These are phyloP conservation scores for Agriopis leucophaearia DNA, from an alignment of 2,888 invertebrate genomes.

Conservation along the genomic window DNA sequence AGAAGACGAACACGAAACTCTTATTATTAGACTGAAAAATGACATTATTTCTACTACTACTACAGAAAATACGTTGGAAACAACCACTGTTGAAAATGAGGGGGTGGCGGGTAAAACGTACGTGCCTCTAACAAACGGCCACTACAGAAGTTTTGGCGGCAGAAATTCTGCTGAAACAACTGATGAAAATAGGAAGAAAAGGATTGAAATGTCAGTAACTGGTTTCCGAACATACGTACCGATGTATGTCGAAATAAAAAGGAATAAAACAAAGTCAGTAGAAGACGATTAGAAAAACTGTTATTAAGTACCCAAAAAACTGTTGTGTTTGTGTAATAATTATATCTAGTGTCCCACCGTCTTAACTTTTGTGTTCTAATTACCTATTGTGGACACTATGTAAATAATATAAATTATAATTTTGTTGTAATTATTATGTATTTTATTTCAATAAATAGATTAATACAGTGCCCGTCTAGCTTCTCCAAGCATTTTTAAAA, in stretches of 20 bases:
- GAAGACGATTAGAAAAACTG: conserved; percentile 26
- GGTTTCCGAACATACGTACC: conserved; percentile 64
- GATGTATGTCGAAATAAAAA: conserved; percentile 75
- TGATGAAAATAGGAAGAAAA: conserved; percentile 67
- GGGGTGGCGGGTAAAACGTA: conserved; percentile 62
- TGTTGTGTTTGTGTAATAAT: conserved; percentile 9
- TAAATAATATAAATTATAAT: conserved; percentile 46
- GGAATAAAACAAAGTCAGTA: conserved; percentile 60
- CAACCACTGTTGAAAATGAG: conserved; percentile 43
- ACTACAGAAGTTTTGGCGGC: conserved; percentile 69
- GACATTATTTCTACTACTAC: conserved; percentile 45
- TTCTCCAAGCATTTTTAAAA: too few species aligned
- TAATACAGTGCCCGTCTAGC: too few species aligned
- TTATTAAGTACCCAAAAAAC: too few species aligned
- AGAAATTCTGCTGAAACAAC: conserved; percentile 59
- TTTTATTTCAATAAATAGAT: neutral
- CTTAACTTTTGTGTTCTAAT: conserved; percentile 46
- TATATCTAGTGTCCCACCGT: conserved; percentile 53
- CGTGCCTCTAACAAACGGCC: conserved; percentile 78
- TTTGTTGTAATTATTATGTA: neutral
- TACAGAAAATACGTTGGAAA: conserved; percentile 31
- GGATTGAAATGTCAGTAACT: conserved; percentile 65
- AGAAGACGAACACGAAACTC: conserved; percentile 45
- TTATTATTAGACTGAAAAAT: conserved; percentile 67
- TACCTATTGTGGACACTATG: conserved; percentile 51